Percentiles rank a stretch among this genome's conserved stretches.
These are phyloP conservation scores for Cataglyphis livida DNA, from an alignment of 2,888 invertebrate genomes.

Conservation along the genomic window DNA sequence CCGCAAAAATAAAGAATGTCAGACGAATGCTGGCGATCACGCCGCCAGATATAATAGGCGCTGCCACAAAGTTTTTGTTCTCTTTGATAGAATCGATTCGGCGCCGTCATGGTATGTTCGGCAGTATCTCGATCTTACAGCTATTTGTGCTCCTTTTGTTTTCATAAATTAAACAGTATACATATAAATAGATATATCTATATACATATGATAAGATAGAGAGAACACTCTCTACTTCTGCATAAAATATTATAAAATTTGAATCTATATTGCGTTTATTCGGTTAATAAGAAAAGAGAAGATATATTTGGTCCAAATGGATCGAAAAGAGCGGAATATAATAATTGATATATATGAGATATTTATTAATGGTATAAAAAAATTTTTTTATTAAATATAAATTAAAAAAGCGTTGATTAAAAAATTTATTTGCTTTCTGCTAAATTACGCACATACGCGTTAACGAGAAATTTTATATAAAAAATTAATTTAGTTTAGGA, in stretches of 20 bases:
- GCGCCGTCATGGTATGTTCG: slow-evolving; percentile 32
- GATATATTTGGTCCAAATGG: neutral
- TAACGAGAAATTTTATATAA: neutral
- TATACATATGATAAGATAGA: neutral
- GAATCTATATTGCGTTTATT: neutral
- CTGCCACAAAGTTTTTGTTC: slow-evolving; percentile 50
- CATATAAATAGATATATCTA: neutral
- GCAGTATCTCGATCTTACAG: slow-evolving; percentile 18
- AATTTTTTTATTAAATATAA: neutral
- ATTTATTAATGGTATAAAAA: neutral
- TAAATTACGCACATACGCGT: neutral
- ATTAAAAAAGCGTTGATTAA: neutral
- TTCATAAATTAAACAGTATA: slow-evolving; percentile 12
- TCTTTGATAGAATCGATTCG: slow-evolving; percentile 44
- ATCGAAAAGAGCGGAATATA: neutral
- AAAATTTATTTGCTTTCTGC: neutral
- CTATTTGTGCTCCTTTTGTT: slow-evolving; percentile 23
- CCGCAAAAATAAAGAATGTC: slow-evolving; percentile 53
- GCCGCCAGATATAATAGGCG: slow-evolving; percentile 45
- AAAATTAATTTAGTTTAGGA: neutral
- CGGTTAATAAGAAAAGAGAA: neutral
- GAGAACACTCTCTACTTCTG: neutral
- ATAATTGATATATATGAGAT: neutral
- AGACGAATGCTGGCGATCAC: slow-evolving; percentile 41
- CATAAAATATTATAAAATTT: neutral